Conservation (phyloP, 2,888 invertebrate genomes). For the Lasioglossum marginatum region DNA sequence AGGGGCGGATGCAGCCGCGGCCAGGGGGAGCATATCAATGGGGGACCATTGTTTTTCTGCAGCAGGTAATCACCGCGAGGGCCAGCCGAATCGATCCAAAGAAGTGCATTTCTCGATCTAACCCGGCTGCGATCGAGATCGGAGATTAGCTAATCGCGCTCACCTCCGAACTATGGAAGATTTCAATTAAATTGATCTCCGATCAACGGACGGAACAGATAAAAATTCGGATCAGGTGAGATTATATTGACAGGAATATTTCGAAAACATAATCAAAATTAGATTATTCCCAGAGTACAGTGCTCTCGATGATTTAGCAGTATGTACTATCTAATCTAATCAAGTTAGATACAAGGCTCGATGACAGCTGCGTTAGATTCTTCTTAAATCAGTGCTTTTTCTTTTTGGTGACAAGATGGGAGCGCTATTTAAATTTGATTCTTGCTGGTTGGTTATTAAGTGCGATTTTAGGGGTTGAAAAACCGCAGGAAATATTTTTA, state of each 20-base stretch:
- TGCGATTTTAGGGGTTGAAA: neutral
- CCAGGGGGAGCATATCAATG: slow-evolving; percentile 18
- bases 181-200: no score
- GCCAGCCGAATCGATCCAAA: slow-evolving; percentile 60
- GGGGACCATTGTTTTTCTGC: slow-evolving; percentile 68
- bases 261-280: neutral
- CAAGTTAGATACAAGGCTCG: neutral
- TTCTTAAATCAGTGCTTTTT: neutral
- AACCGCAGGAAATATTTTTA: neutral
- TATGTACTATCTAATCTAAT: slow-evolving; percentile 66
- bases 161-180: slow-evolving; percentile 3
- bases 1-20: slow-evolving; percentile 62
- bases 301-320: slow-evolving; percentile 7
- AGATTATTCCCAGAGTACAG: slow-evolving; percentile 19
- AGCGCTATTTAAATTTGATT: neutral
- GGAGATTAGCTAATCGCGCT: slow-evolving; percentile 63
- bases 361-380: neutral
- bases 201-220: neutral
- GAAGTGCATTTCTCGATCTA: slow-evolving; percentile 57
- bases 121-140: slow-evolving; percentile 56
- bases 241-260: neutral
- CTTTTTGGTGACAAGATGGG: neutral
- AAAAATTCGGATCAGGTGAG: neutral
- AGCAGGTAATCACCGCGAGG: slow-evolving; percentile 63
- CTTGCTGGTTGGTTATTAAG: neutral